phyloP scores from a whole-genome alignment of 2,888 invertebrate genomes.

The Dorcus hopei region DNA sequence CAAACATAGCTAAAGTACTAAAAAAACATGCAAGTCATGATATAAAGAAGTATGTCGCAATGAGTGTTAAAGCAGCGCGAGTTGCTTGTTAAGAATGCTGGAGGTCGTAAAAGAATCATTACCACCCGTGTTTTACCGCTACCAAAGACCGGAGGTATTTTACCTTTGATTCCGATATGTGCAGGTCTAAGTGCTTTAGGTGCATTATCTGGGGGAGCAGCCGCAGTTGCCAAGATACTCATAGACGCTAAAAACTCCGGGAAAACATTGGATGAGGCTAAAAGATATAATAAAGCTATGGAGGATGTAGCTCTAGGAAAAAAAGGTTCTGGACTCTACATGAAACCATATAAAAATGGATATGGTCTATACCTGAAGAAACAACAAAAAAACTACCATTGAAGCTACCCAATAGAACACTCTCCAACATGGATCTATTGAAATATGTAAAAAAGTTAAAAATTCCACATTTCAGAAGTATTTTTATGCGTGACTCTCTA shows the following conservation, averaged over 20 bases:
- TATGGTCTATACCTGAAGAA: too few species aligned
- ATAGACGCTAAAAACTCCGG: slow-evolving; percentile 27
- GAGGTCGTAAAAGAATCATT: slow-evolving; percentile 8
- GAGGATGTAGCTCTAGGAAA: too few species aligned
- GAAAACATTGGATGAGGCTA: too few species aligned
- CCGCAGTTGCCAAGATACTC: slow-evolving; percentile 29
- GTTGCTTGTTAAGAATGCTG: slow-evolving; percentile 2
- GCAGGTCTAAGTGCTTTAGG: slow-evolving; percentile 28
- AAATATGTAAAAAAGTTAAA: slow-evolving; percentile 7
- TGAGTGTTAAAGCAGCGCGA: slow-evolving; percentile 19
- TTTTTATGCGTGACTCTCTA: slow-evolving; percentile 22
- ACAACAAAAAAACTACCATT: too few species aligned
- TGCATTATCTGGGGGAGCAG: slow-evolving; percentile 24
- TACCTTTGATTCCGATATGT: slow-evolving; percentile 30
- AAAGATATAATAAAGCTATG: too few species aligned
- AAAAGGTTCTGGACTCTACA: too few species aligned
- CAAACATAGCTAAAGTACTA: too few species aligned
- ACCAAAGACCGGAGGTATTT: slow-evolving; percentile 35
- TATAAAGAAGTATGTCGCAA: slow-evolving; percentile 22
- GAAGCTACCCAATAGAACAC: slow-evolving; percentile 24
- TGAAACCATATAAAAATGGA: too few species aligned
- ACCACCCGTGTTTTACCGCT: slow-evolving; percentile 35
- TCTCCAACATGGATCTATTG: slow-evolving; percentile 23
- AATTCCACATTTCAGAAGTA: neutral
- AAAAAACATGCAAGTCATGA: neutral